Evolutionary conservation across 2,888 invertebrate species (phyloP), one percentile per base, ranked within the genome.

Genomic region (Eremobia ochroleuca): DNA sequence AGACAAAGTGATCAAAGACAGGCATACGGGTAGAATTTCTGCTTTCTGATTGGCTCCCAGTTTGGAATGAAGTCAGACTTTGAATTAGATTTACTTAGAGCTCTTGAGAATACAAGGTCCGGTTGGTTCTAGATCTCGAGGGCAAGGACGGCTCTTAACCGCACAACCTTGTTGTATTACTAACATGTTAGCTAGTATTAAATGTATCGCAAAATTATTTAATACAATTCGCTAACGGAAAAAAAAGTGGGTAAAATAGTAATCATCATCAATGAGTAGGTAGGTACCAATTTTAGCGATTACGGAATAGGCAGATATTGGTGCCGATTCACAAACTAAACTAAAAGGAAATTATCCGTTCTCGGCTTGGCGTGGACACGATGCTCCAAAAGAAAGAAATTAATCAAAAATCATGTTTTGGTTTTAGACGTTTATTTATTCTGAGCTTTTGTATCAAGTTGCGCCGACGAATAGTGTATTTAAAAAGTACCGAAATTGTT

Each of bases 101-200:
- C 70, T 78, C 77, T 83, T 79, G 76, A 89, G 89, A 90, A 85
- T 87, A 84, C 90, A 90, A 94, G 93, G 91, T 92, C 92, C 91
- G 91, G 89, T 87, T 90, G 82, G 85, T 86, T 89, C 83, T 86
- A 86, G 86, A 85, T 88, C 85, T 90, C 90, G 90, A 90, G 91
- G 92, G 87, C 94, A 94, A 94, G 94, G 93, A 87, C 88, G 83
- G 74, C 75, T 81, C 74, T 76, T 78, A 86, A 89, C 88, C 88
- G 86, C 89, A 88, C 75, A 71, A 67, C 71, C 79, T 83, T 85
- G 76, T 71, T 73, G 43, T 31, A 68, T 59, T 64, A 70, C 81
- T 65, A 58, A 67, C 77, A 81, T 68, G 64, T 72, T 59, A 18
- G 8, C 15, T 21, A 37, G 62, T 34, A 61, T 40, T 74, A 64